phyloP scores from a whole-genome alignment of 2,797 vertebrate genomes.

The Pogoniulus pusillus region DNA sequence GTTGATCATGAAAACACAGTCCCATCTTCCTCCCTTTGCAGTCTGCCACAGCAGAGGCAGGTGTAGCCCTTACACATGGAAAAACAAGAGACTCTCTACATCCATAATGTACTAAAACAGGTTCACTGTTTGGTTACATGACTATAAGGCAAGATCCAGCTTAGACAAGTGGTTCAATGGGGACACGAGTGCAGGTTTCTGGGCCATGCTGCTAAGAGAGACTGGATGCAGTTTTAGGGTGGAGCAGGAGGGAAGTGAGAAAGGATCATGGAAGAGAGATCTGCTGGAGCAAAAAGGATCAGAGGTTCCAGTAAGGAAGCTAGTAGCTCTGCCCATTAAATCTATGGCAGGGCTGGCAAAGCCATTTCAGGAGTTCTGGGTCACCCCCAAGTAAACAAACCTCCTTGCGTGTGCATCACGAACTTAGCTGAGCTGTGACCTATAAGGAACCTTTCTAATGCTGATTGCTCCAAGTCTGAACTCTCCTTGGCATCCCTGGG shows the following conservation, averaged over 20 bases:
- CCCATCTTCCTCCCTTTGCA: neutral
- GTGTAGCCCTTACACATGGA: neutral
- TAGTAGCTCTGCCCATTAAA: neutral
- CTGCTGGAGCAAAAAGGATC: neutral
- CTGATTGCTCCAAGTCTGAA: neutral
- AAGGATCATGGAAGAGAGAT: neutral
- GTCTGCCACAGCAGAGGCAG: neutral
- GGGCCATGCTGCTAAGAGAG: neutral
- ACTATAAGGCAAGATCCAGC: neutral
- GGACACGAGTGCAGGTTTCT: neutral
- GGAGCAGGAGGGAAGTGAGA: neutral
- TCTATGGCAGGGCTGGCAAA: neutral
- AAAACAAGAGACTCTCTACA: neutral
- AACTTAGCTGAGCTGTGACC: neutral
- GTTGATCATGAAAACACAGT: neutral
- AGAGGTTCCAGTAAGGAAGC: neutral
- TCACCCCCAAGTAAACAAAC: neutral
- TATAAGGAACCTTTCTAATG: neutral
- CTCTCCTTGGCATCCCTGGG: neutral
- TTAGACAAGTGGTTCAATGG: neutral
- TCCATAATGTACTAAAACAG: rapidly evolving
- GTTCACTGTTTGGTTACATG: rapidly evolving
- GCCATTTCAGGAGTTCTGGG: neutral
- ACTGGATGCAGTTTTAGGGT: neutral
- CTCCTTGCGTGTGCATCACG: neutral